phyloP scores from a whole-genome alignment of 2,797 vertebrate species.

The Coracias cyanogaster region DNA sequence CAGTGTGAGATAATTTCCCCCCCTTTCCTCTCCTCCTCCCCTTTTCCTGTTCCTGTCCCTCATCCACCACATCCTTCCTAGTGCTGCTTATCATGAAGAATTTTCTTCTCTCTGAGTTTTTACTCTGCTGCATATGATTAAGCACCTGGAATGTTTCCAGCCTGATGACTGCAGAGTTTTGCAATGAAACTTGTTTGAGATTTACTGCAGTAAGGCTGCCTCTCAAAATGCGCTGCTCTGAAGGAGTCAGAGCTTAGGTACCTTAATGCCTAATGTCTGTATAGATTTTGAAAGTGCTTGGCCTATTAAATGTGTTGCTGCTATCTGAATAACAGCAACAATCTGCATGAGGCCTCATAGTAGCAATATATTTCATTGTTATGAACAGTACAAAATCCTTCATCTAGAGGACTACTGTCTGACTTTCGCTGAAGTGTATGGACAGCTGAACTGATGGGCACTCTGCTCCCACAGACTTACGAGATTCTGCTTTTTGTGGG shows the following conservation, averaged over 20 bases:
- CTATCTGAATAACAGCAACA: neutral
- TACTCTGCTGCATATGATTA: neutral
- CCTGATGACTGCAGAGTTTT: slow-evolving; percentile 15
- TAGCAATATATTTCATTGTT: neutral
- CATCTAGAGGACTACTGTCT: neutral
- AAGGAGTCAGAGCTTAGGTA: neutral
- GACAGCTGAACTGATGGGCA: neutral
- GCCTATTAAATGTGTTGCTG: neutral
- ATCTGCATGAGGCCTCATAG: neutral
- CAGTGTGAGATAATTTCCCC: neutral
- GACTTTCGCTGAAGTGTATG: neutral
- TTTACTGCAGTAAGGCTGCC: neutral
- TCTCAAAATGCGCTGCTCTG: neutral
- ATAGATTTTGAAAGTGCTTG: neutral
- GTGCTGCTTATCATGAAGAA: neutral
- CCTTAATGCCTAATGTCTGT: neutral
- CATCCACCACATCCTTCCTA: slow-evolving; percentile 33
- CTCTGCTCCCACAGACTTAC: neutral
- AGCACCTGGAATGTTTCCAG: slow-evolving; percentile 39
- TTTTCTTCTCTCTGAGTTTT: neutral
- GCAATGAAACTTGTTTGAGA: slow-evolving; percentile 8
- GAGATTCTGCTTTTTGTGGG: neutral
- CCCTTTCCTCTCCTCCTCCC: slow-evolving; percentile 34
- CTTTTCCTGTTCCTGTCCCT: slow-evolving; percentile 48
- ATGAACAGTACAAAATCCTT: neutral